Conservation (phyloP, 2,797 vertebrate genomes). For the Erpetoichthys calabaricus region DNA sequence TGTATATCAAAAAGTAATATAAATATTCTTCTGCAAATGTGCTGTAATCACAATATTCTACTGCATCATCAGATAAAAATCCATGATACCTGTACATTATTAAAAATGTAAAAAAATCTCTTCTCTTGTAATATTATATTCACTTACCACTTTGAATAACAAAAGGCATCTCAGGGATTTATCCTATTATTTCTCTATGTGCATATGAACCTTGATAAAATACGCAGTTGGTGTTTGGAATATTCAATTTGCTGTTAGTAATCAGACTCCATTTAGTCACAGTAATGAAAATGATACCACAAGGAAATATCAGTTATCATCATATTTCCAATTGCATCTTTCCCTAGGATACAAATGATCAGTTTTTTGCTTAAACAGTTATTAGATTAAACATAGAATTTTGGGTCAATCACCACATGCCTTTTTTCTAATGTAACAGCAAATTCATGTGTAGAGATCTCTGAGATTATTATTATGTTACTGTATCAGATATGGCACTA, state of each 20-base stretch:
- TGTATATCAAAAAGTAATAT: no score
- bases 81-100: no score
- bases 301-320: background rate
- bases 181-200: background rate
- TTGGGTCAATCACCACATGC: no score
- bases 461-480: no score
- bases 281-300: background rate
- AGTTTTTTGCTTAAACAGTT: background rate
- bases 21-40: no score
- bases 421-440: no score
- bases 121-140: no score
- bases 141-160: background rate
- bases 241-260: conserved; percentile 1
- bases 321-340: background rate
- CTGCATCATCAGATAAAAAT: no score
- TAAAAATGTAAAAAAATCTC: no score
- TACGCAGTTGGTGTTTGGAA: background rate
- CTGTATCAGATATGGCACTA: no score
- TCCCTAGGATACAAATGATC: background rate
- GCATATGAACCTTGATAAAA: background rate
- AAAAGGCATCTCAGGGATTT: background rate
- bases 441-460: no score
- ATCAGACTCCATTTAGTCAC: background rate
- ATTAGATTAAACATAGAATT: background rate
- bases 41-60: no score